Base-by-base conservation (phyloP, 2,113 vertebrate genomes). In the Pteruthius melanotis region DNA sequence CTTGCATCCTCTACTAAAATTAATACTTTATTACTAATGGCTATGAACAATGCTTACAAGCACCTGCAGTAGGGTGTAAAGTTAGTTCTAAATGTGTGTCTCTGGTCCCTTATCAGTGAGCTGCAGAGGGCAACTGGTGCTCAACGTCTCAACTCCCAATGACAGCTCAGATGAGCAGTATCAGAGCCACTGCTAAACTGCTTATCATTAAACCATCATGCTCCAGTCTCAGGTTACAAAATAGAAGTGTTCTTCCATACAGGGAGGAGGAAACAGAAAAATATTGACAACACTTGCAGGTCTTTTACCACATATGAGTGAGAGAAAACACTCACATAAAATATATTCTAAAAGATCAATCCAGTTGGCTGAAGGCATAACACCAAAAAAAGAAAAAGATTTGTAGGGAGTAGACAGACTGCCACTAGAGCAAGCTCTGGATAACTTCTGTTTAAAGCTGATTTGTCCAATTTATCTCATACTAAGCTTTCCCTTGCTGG, bases 91-190 rank as follows among this genome's bases (percentile, higher is more conserved):
- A 91, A 60, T 49, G 54, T 28, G 27, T 35, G 64, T 60, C 49
- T 56, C 90, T 94, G 79, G 76, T 61, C 59, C 8, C 52, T 96
- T 90, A 89, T 90, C 95, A 87, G 59, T 19, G 57, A 90, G 35
- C 13, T 71, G 44, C 91, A 94, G 49, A 91, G 76, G 71, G 57
- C 74, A 89, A 75, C 31, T 47, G 70, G 66, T 82, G 47, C 47
- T 71, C 94, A 76, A 87, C 85, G 80, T 78, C 83, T 93, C 85
- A 78, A 90, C 54, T 79, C 33, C 69, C 10, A 3, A 0, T 16
- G 69, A 93, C 37, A 94, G 77, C 42, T 72, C 30, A 22, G 40
- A 64, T 50, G 69, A 94, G 70, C 69, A 61, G 20, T 22, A 44
- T 93, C 84, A 85, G 65, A 94, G 42, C n/a, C 71, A 11, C 82